Percentiles rank a stretch among this genome's conserved stretches.
phyloP scores from a whole-genome alignment of 2,797 vertebrate species.

The Pangasius larnaudii region DNA sequence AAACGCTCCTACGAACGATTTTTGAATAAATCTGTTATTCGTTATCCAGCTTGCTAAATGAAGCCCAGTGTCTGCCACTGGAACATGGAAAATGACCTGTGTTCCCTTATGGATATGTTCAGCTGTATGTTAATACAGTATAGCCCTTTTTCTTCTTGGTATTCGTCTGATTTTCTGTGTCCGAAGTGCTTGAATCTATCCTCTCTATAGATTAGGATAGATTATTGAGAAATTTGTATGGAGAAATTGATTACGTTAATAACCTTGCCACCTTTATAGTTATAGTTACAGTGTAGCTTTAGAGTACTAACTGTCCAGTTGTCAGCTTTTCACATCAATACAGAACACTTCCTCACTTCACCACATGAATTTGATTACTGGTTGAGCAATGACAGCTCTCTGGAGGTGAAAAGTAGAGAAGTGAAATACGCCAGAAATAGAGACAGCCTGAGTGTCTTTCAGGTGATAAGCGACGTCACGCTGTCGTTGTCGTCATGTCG shows the following conservation, averaged over 20 bases:
- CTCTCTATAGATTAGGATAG: background rate
- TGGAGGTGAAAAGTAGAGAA: background rate
- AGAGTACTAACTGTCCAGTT: background rate
- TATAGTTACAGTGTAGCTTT: background rate
- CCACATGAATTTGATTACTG: background rate
- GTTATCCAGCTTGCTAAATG: background rate
- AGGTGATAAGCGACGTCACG: background rate
- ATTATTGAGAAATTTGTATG: background rate
- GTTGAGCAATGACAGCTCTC: background rate
- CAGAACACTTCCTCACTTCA: background rate
- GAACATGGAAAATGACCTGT: background rate
- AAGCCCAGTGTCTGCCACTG: background rate
- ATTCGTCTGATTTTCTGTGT: background rate
- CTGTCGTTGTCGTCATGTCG: background rate
- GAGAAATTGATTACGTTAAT: background rate
- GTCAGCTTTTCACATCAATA: background rate
- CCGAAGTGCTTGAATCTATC: too few species aligned
- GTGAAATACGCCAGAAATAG: constrained; percentile 12
- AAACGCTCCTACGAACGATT: background rate
- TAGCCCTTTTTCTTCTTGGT: background rate
- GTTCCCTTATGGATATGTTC: background rate
- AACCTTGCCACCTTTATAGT: background rate
- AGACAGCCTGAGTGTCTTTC: background rate
- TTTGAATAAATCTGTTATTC: background rate
- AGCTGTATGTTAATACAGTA: background rate